Evolutionary conservation across 1,140 invertebrate genomes (phyloP), one percentile per base, ranked within the genome.

Genomic region (Zaprionus capensis): DNA sequence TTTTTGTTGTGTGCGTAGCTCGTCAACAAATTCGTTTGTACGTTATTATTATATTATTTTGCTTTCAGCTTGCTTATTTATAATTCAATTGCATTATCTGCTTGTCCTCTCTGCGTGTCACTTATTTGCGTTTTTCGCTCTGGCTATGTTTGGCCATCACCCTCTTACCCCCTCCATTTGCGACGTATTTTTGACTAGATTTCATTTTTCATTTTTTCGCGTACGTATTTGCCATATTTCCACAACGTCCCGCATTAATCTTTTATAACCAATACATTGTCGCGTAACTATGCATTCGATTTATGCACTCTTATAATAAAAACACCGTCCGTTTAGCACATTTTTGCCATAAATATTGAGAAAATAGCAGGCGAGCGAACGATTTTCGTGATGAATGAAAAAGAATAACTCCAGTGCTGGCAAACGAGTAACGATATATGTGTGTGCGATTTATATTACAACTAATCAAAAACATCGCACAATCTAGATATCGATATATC

Each of bases 81-180:
- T 71, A 63, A 71, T 76, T 78, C 68, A 75, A 70, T 75, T 75
- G 61, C 66, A 68, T 86, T 73, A 59, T 76, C 38, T 38, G 57
- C 22, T 67, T 66, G 44, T 78, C 46, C 46, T 51, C 20, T 75
- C 72, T 91, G 85, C 85, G 86, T 91, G 85, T 90, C 86, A 90
- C 81, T 88, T 84, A 85, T 90, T 90, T 91, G 76, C 82, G 79
- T 80, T 90, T 90, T 90, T 82, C 79, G 65, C 71, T 78, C 12
- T 73, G 26, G 44, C 69, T 76, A 76, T 76, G 74, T 76, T 81
- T 84, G 78, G 68, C 73, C 73, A 76, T 71, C 68, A 65, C 55
- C 49, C 68, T 82, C 74, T 78, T 77, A 71, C 67, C 70, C 76
- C 76, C 51, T 44, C 65, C 81, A 80, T 84, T 90, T 68, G 53